phyloP scores from a whole-genome alignment of 35 echinoderm and acorn worm species.

The Holothuria glaberrima region DNA sequence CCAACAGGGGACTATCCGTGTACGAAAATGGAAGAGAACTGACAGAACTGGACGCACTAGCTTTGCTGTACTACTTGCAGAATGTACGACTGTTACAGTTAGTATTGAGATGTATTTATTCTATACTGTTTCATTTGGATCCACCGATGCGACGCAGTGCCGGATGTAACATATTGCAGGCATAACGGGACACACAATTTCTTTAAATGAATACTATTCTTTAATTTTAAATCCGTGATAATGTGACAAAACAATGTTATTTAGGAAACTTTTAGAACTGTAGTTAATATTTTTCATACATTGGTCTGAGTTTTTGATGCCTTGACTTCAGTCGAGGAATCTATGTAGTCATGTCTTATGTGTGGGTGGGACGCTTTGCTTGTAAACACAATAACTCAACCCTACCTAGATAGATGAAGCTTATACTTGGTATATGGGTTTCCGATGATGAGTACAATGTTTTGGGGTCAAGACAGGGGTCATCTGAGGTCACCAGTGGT shows the following conservation, averaged over 20 bases:
- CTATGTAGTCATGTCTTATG: not conserved
- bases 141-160: not conserved
- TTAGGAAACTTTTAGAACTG: not conserved
- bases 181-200: not conserved
- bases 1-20: not conserved
- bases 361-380: not conserved
- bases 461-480: not conserved
- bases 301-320: not conserved
- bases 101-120: constrained; percentile 13
- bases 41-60: constrained; percentile 4
- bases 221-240: not conserved
- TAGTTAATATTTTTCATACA: not conserved
- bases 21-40: constrained; percentile 19
- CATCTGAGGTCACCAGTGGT: constrained; percentile 7
- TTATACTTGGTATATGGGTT: not conserved
- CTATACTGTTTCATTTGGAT: not conserved
- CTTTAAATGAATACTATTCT: not conserved
- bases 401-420: not conserved
- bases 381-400: not conserved
- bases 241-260: not conserved
- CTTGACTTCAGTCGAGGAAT: constrained; percentile 8
- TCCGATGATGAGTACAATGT: not conserved
- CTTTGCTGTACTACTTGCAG: not conserved
- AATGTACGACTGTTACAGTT: constrained; percentile 4
- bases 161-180: not conserved